These are phyloP conservation scores for Crambe crambe DNA, from an alignment of 37 sponge, comb jelly and placozoan genomes.

Conservation along the genomic window DNA sequence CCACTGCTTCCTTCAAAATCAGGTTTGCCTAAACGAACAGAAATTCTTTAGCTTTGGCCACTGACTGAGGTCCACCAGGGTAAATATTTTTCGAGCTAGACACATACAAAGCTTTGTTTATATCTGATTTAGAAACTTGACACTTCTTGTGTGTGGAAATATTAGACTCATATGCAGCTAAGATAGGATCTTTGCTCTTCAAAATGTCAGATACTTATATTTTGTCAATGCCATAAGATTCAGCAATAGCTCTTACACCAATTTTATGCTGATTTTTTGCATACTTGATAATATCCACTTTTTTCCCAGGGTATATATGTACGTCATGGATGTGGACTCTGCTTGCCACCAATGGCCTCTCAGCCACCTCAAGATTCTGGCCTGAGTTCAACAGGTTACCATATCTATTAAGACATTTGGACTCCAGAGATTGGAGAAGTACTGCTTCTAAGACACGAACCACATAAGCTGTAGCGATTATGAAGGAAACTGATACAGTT, in stretches of 20 bases:
- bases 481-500: conserved; percentile 28
- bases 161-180: conserved; percentile 28
- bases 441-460: conserved; percentile 30
- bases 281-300: conserved; percentile 15
- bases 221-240: conserved; percentile 42
- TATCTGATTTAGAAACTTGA: conserved; percentile 23
- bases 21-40: conserved; percentile 20
- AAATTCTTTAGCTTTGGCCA: conserved; percentile 67
- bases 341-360: neutral
- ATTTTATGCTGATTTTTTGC: conserved; percentile 5
- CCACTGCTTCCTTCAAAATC: conserved; percentile 68
- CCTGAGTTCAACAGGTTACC: conserved; percentile 42
- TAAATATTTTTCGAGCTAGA: conserved; percentile 43
- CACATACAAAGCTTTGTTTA: conserved; percentile 48
- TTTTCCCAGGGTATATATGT: neutral
- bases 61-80: conserved; percentile 37
- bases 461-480: conserved; percentile 33
- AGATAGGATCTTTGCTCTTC: conserved; percentile 44
- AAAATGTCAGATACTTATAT: conserved; percentile 36
- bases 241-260: conserved; percentile 24
- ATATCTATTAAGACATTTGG: conserved; percentile 50
- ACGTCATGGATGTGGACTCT: no score
- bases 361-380: conserved; percentile 2
- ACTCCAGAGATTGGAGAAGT: conserved; percentile 24
- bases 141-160: neutral